Base-by-base conservation (phyloP, 2,888 invertebrate genomes). In the Drosophila cyrtoloma region DNA sequence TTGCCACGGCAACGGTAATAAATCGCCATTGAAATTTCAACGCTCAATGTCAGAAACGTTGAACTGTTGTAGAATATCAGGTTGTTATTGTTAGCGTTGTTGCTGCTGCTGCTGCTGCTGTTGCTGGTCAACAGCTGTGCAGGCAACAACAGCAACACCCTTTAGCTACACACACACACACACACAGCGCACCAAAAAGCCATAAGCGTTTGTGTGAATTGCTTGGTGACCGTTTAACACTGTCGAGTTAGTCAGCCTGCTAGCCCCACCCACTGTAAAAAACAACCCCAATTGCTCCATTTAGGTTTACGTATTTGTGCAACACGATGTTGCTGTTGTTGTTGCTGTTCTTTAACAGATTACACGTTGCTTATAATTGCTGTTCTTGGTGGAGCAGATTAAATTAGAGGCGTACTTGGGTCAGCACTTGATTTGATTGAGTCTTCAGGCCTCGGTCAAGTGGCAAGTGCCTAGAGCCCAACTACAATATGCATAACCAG, bases 21-120 rank as follows among this genome's bases (percentile, higher is more conserved):
- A 85, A 85, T 89, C 75, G 82, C 77, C 87, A 82, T 86, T 89
- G 89, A 85, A 82, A 76, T 88, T 78, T 70, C 61, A 56, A 56
- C 67, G 67, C 51, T 78, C 79, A 75, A 60, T 58, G 66, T 32
- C 70, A 72, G 35, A 42, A 67, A 52, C 64, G 67, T 67, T 76
- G 53, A 75, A 55, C 55, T 62, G 56, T 50, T 53, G 50, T 47
- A 51, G 55, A 51, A 50, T 28, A 55, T 6, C 7, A 14, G 19
- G 16, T 42, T 62, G 52, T 35, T 51, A 28, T 56, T 53, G 39
- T 50, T 70, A 51, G 2, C 53, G 56, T 44, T 39, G 37, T 55
- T 51, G 22, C 26, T 52, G 32, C 4, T 61, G 63, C 1, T 65
- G 39, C 51, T 57, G 55, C 3, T 71, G 30, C 50, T 50, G 35